Conservation (phyloP, 1,140 invertebrate species). For the Drosophila willistoni region DNA sequence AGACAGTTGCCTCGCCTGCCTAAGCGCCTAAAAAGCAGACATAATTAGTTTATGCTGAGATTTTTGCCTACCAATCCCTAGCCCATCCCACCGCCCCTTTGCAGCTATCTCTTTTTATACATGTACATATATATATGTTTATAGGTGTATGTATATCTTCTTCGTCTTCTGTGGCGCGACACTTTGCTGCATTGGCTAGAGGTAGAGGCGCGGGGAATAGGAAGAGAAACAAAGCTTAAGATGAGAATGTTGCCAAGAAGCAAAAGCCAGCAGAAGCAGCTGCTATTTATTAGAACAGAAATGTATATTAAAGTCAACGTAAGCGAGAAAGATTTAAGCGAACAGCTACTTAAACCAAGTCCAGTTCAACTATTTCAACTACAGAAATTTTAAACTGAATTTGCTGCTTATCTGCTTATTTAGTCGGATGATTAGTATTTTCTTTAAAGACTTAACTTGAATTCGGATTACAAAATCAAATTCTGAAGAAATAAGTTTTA, state of each 20-base stretch:
- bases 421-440: no score
- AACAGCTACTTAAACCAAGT: neutral
- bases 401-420: no score
- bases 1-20: slow-evolving; percentile 48
- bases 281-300: slow-evolving; percentile 18
- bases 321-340: slow-evolving; percentile 1
- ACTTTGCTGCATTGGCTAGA: slow-evolving; percentile 34
- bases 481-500: no score
- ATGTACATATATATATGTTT: no score
- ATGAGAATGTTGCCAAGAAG: slow-evolving; percentile 20
- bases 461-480: no score
- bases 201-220: neutral
- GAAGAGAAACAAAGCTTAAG: neutral
- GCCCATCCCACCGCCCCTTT: neutral
- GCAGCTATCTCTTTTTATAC: neutral
- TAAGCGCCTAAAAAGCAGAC: slow-evolving; percentile 73
- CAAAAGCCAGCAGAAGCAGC: slow-evolving; percentile 18
- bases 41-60: slow-evolving; percentile 74
- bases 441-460: no score
- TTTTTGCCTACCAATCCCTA: slow-evolving; percentile 38
- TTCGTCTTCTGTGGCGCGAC: slow-evolving; percentile 41
- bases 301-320: slow-evolving; percentile 18
- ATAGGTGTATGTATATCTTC: neutral
- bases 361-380: slow-evolving; percentile 1
- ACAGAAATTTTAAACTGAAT: neutral